Percentiles rank a stretch among this genome's conserved stretches.
Conservation (phyloP, 2,888 invertebrate genomes). For the Acleris laterana region DNA sequence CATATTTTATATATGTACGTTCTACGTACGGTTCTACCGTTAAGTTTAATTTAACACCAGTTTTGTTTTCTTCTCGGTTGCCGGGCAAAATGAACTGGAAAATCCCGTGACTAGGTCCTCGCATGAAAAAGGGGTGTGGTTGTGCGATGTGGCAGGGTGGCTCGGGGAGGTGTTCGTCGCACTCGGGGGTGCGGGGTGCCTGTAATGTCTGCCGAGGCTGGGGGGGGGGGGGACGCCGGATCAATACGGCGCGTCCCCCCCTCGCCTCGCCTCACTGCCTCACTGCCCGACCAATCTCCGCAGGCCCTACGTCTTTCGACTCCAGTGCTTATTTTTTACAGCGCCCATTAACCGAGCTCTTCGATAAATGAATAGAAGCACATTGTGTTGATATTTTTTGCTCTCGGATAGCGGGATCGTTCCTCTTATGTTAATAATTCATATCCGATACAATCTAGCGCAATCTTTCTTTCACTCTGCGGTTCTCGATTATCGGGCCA, state of each 20-base stretch:
- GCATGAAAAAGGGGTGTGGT: conserved; percentile 81
- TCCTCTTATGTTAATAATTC: conserved; percentile 46
- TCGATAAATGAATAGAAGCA: conserved; percentile 80
- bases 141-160: conserved; percentile 63
- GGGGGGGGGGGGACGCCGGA: conserved; percentile 57
- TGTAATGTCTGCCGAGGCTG: conserved; percentile 68
- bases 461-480: conserved; percentile 40
- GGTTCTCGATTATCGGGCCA: conserved; percentile 22
- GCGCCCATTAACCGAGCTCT: conserved; percentile 77
- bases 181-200: conserved; percentile 65
- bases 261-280: conserved; percentile 57
- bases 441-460: conserved; percentile 44
- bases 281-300: conserved; percentile 74
- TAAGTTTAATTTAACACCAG: conserved; percentile 45
- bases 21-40: background rate
- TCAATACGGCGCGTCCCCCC: conserved; percentile 73
- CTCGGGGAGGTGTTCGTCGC: conserved; percentile 57
- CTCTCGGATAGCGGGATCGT: conserved; percentile 49
- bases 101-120: conserved; percentile 78
- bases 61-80: conserved; percentile 59
- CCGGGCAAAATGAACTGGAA: conserved; percentile 79
- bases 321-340: conserved; percentile 81
- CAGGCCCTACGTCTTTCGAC: conserved; percentile 82
- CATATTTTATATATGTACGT: no score
- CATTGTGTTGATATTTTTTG: conserved; percentile 61